Conservation (phyloP, 2,888 invertebrate genomes). For the Acronicta alni region DNA sequence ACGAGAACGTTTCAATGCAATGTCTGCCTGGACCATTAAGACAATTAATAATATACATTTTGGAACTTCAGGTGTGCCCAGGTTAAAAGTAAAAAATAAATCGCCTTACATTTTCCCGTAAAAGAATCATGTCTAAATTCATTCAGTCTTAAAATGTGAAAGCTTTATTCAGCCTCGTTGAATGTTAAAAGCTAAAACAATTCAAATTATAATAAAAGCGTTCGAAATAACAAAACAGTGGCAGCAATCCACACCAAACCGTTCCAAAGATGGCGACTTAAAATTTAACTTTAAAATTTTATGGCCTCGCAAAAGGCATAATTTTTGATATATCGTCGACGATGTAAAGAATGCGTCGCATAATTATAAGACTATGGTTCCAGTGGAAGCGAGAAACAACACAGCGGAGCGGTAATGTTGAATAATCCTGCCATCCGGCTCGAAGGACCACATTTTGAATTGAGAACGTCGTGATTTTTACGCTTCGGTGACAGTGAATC, state of each 20-base stretch:
- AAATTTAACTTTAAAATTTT: constrained; percentile 80
- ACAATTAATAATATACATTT: too few relatives aligned
- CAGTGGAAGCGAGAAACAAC: constrained; percentile 25
- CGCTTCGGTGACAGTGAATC: neutral
- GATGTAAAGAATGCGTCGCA: constrained; percentile 56
- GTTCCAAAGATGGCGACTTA: constrained; percentile 28
- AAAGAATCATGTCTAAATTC: neutral
- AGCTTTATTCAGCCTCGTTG: neutral
- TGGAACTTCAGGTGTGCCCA: too few relatives aligned
- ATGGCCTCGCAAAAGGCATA: constrained; percentile 72
- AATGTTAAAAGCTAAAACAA: constrained; percentile 3
- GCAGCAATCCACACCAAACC: constrained; percentile 31
- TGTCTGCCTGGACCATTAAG: too few relatives aligned
- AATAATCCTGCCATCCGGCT: neutral
- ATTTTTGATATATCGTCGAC: constrained; percentile 70
- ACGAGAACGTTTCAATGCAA: too few relatives aligned
- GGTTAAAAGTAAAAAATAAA: too few relatives aligned
- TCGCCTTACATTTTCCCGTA: too few relatives aligned
- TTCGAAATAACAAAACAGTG: constrained; percentile 26
- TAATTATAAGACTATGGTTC: constrained; percentile 53
- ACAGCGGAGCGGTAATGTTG: constrained; percentile 4
- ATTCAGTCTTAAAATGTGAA: neutral
- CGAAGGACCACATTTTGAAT: constrained; percentile 4
- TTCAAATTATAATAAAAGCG: constrained; percentile 25
- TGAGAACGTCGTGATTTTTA: neutral